Evolutionary conservation across 2,113 vertebrate genomes (phyloP).

Genomic region (Ammodramus savannarum): DNA sequence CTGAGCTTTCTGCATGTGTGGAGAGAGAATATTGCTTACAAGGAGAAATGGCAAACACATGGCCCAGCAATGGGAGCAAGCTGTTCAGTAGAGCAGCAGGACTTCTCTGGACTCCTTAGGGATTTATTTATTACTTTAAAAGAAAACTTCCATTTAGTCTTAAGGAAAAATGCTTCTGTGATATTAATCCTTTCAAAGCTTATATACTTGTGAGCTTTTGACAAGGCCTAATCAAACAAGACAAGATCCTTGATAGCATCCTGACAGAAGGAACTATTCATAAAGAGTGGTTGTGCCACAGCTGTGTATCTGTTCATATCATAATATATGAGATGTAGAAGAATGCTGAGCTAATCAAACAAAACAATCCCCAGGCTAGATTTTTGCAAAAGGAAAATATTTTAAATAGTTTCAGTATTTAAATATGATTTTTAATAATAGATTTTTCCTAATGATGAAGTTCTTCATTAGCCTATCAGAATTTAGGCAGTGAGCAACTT

Average conservation of each 20-base stretch:
- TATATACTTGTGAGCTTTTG: not conserved
- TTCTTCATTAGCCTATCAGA: not conserved
- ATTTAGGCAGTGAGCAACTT: not conserved
- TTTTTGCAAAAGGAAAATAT: not conserved
- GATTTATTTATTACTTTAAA: not conserved
- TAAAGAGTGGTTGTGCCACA: not conserved
- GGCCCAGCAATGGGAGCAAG: not conserved
- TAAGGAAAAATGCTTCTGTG: not conserved
- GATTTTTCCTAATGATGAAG: not conserved
- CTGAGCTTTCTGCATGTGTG: not conserved
- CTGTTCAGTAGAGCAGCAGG: not conserved
- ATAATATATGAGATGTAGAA: not conserved
- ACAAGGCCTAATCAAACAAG: conserved; percentile 25
- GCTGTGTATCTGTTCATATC: not conserved
- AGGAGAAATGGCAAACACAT: not conserved
- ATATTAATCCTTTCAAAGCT: not conserved
- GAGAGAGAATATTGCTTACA: not conserved
- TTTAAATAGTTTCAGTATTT: not conserved
- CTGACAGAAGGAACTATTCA: not conserved
- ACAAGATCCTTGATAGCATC: not conserved
- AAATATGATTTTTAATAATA: not conserved
- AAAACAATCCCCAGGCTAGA: not conserved
- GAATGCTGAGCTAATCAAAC: conserved; percentile 2
- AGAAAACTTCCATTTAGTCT: not conserved
- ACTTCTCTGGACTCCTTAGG: not conserved